phyloP scores from a whole-genome alignment of 2,797 vertebrate species.

The Danio kyathit region DNA sequence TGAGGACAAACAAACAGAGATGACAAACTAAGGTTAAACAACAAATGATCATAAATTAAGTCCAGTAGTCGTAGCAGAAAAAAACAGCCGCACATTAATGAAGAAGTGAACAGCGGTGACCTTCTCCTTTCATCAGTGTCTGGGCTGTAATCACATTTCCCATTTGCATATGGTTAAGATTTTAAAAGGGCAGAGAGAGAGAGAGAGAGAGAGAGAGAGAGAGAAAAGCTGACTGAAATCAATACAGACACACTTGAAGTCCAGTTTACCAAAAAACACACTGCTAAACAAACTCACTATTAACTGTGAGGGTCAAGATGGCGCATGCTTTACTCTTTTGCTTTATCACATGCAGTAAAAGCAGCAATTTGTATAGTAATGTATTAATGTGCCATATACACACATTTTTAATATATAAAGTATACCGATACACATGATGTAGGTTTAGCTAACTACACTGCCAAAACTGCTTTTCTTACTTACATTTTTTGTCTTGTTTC shows the following conservation, averaged over 20 bases:
- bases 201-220: constrained; percentile 18
- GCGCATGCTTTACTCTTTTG: no score
- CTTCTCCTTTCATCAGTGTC: constrained; percentile 46
- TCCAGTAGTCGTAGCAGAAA: constrained; percentile 37
- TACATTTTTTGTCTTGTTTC: no score
- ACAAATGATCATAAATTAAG: constrained; percentile 49
- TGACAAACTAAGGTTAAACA: constrained; percentile 13
- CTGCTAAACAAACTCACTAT: constrained; percentile 3
- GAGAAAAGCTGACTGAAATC: constrained; percentile 35
- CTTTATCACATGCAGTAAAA: no score
- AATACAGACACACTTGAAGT: constrained; percentile 4
- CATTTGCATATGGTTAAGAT: constrained; percentile 23
- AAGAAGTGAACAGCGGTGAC: constrained; percentile 13
- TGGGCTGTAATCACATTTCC: constrained; percentile 41
- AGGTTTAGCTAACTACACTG: no score
- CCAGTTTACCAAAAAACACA: neutral
- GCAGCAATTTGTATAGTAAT: no score
- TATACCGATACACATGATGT: no score
- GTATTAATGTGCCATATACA: no score
- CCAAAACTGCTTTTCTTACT: no score
- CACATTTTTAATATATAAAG: no score
- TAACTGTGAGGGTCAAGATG: neutral
- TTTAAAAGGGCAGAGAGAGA: constrained; percentile 29
- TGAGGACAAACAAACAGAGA: neutral
- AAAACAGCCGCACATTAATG: constrained; percentile 39